These are phyloP conservation scores for Blastobasis lacticolella DNA, from an alignment of 2,888 invertebrate species.

Conservation along the genomic window DNA sequence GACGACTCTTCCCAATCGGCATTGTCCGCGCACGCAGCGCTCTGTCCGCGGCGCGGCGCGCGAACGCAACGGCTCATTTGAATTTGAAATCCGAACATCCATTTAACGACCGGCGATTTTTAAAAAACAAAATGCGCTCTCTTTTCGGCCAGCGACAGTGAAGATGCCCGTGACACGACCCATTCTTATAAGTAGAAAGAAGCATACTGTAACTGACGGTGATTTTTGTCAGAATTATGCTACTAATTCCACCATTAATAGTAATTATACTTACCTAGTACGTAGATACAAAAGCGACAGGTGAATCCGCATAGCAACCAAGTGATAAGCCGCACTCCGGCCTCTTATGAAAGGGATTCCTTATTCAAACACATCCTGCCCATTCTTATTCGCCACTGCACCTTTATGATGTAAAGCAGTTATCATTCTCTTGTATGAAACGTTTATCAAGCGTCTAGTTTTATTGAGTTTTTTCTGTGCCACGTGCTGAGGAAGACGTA, in stretches of 20 bases:
- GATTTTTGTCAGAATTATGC: no score
- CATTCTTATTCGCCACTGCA: constrained; percentile 42
- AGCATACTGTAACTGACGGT: no score
- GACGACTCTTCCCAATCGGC: constrained; percentile 51
- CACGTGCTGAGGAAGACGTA: constrained; percentile 47
- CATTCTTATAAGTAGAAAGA: no score
- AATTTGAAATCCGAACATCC: constrained; percentile 48
- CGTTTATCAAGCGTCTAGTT: constrained; percentile 49
- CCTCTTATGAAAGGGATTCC: constrained; percentile 36
- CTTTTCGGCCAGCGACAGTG: not conserved
- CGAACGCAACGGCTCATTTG: constrained; percentile 53
- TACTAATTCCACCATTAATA: no score
- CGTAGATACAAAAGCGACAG: constrained; percentile 26
- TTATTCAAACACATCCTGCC: constrained; percentile 52
- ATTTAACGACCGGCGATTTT: constrained; percentile 32
- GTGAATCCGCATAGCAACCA: constrained; percentile 53
- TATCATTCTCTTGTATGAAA: constrained; percentile 49
- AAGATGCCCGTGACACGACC: not conserved
- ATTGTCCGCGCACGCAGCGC: constrained; percentile 65
- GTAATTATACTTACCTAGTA: not conserved
- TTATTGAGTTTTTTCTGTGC: constrained; percentile 44
- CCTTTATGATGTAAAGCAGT: constrained; percentile 65
- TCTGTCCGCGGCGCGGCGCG: constrained; percentile 27
- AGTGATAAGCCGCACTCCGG: constrained; percentile 25
- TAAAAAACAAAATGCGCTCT: constrained; percentile 18